Conservation (phyloP, 2,797 vertebrate species). For the Rhabdophis nuchalis region DNA sequence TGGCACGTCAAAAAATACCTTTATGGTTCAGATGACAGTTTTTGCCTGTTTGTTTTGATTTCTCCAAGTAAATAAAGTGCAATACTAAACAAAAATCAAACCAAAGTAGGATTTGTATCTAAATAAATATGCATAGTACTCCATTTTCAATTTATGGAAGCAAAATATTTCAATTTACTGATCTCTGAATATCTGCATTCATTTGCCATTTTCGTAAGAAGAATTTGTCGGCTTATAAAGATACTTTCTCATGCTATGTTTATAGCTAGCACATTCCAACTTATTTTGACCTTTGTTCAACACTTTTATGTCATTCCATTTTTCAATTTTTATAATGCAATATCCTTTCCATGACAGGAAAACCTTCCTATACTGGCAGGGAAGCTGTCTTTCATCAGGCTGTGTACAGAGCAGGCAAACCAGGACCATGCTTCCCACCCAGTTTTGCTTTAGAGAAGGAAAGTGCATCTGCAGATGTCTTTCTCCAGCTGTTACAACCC, state of each 20-base stretch:
- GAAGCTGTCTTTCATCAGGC: background rate
- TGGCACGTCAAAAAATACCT: background rate
- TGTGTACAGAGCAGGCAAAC: background rate
- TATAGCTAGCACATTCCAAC: background rate
- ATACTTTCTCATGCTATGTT: background rate
- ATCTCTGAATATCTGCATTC: background rate
- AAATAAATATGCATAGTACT: background rate
- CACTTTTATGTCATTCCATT: background rate
- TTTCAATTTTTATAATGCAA: background rate
- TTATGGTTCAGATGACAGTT: background rate
- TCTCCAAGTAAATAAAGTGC: background rate
- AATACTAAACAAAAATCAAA: background rate
- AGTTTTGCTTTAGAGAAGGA: background rate
- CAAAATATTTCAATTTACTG: rapidly evolving
- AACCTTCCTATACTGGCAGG: background rate
- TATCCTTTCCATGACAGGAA: background rate
- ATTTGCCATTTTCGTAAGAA: rapidly evolving
- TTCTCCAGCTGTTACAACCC: background rate
- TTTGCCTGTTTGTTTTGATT: background rate
- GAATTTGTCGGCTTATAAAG: background rate
- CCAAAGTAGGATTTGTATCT: background rate
- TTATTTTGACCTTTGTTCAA: background rate
- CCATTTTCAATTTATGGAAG: background rate
- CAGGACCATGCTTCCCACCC: background rate
- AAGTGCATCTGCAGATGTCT: background rate